Conservation (phyloP, 2,113 vertebrate species). For the Plestiodon gilberti region DNA sequence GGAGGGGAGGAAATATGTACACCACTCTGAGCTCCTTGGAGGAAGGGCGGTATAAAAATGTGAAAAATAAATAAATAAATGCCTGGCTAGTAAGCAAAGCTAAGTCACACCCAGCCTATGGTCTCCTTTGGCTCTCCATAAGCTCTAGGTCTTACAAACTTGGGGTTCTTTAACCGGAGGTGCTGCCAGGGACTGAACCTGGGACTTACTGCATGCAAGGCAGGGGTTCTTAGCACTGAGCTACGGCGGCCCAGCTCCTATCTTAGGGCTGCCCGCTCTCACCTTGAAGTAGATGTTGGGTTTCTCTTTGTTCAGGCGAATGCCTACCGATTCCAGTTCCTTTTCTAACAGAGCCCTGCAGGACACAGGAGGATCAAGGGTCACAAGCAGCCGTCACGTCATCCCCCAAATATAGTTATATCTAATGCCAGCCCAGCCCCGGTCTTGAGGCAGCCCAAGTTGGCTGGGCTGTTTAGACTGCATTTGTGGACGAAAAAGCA, state of each 20-base stretch:
- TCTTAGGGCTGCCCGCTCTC: constrained; percentile 30
- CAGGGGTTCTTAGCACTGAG: background rate
- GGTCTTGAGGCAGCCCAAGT: too few relatives aligned
- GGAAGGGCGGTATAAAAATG: too few relatives aligned
- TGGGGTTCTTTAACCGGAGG: accelerated
- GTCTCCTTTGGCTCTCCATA: too few relatives aligned
- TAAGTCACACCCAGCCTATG: too few relatives aligned
- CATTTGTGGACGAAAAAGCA: too few relatives aligned
- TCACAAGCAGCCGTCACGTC: background rate
- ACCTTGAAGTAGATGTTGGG: constrained; percentile 99
- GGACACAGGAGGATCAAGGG: background rate
- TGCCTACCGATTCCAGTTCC: constrained; percentile 96
- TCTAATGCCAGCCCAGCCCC: background rate
- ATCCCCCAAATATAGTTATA: background rate
- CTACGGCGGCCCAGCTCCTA: background rate
- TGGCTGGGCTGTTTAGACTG: too few relatives aligned
- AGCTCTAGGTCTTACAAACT: background rate
- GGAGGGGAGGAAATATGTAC: too few relatives aligned
- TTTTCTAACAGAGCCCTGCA: constrained; percentile 92
- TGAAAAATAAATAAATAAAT: too few relatives aligned
- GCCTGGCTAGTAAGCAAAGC: too few relatives aligned
- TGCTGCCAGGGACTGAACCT: background rate
- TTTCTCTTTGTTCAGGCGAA: constrained; percentile 92
- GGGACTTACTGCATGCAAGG: background rate
- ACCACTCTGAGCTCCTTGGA: too few relatives aligned